Evolutionary conservation across 2,113 vertebrate species (phyloP), one percentile per base, ranked within the genome.

Genomic region (Pristiophorus japonicus): DNA sequence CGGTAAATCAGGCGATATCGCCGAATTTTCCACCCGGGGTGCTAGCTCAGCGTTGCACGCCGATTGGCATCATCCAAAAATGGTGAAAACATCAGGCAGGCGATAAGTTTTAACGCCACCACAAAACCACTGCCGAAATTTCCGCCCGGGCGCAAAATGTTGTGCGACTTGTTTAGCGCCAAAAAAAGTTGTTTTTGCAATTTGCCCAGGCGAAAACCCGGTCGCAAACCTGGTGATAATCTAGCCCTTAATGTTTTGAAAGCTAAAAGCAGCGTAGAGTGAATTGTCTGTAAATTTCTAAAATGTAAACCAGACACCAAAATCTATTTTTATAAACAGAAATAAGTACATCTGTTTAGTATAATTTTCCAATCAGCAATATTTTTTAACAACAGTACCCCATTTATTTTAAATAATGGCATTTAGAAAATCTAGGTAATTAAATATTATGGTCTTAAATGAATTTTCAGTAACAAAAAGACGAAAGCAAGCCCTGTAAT

Each of bases 351-450:
- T 3, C n/a, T 78, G 16, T 18, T 3, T 38, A 18, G 4, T 30
- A 88, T 55, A 20, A 12, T 63, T 63, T 62, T 92, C 16, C n/a
- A 8, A 92, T 63, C 62, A 63, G 18, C 4, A 92, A 63, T 42
- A 38, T 22, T 38, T 38, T 38, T n/a, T 92, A 63, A 63, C 6
- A 91, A 14, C 88, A 63, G 7, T 14, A n/a, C 59, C 47, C 87
- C 51, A 62, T 34, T 85, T 59, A 90, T 90, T 90, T 90, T 59
- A 62, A 90, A 90, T 90, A 62, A 90, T 88, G 11, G 34, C n/a
- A 65, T 34, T 34, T 14, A 34, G 47, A 88, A 84, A 55, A 91
- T 62, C 55, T 62, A 91, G 55, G 55, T n/a, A 62, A 91, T 87
- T 87, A 51, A 20, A 87, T 24, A 51, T 87, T 87, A 51, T 87